Evolutionary conservation across 2,113 vertebrate genomes (phyloP), one percentile per base, ranked within the genome.

Genomic region (Ictalurus punctatus): DNA sequence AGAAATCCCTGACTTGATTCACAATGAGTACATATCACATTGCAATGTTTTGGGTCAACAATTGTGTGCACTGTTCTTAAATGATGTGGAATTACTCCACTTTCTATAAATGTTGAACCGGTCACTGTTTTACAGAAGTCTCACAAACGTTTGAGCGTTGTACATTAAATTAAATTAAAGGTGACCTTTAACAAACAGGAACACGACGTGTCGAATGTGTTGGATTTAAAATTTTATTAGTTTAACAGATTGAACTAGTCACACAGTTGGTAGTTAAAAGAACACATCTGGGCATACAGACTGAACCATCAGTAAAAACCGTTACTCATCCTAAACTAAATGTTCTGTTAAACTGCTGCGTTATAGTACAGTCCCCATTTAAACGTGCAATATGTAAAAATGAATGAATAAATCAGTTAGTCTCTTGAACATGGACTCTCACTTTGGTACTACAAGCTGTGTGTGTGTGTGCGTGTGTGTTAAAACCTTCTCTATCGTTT

Each of bases 361-460:
- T 67, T 90, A 78, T 87, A 87, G 90, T 54, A 34, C n/a, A 82
- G 59, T 30, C 6, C 59, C 23, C 23, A 27, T 40, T 85, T 34
- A 84, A 88, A 78, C 54, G 89, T 74, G 69, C 56, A 89, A 69
- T 69, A 85, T 76, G 76, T n/a, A 85, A 21, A 54, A 78, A 69
- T 44, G 0, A 61, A 86, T 76, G 30, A 86, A 84, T 56, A 52
- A 69, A 59, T 37, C 56, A 23, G 6, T 30, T 34, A 58, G 27
- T 52, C 21, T 59, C 5, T 87, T 83, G 67, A 59, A 30, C 78
- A 16, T 85, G 8, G 13, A 71, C 21, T 30, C 78, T 82, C 14
- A 71, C 30, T 63, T 44, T 61, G 71, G 21, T 78, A 27, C 44
- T 13, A n/a, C 44, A 79, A 76, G n/a, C 23, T 78, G 23, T 27